Percentiles rank a stretch among this genome's conserved stretches.
Evolutionary conservation across 35 echinoderm and acorn worm genomes (phyloP).

Genomic region (Anneissia japonica): DNA sequence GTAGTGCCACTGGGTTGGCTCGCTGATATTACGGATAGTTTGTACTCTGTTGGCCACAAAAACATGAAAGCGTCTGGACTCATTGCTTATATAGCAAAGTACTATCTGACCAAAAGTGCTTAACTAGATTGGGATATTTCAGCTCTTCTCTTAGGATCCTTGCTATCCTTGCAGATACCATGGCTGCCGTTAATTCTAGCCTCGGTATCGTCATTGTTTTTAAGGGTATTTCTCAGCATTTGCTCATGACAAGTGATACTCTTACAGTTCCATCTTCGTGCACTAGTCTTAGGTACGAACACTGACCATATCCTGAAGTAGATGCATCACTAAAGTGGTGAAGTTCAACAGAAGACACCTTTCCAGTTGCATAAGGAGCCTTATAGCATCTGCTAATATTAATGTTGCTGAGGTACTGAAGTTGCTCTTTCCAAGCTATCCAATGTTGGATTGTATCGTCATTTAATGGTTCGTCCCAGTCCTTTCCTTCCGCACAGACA

Average conservation of each 20-base stretch:
- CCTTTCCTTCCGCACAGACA: neutral
- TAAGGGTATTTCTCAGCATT: constrained; percentile 41
- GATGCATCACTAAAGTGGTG: constrained; percentile 80
- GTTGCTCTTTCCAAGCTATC: neutral
- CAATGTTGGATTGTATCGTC: neutral
- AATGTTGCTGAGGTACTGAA: neutral
- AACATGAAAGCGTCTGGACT: constrained; percentile 42
- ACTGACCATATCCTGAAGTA: constrained; percentile 44
- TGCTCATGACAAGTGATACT: constrained; percentile 38
- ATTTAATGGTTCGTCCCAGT: constrained; percentile 37
- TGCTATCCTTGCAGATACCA: constrained; percentile 27
- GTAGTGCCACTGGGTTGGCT: constrained; percentile 47
- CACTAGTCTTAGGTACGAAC: constrained; percentile 42
- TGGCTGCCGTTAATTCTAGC: constrained; percentile 47
- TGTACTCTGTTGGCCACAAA: constrained; percentile 56
- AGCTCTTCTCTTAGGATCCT: neutral
- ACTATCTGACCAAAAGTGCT: constrained; percentile 61
- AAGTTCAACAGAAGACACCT: constrained; percentile 21
- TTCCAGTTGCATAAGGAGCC: too few species aligned
- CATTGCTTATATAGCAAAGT: constrained; percentile 55
- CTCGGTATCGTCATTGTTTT: constrained; percentile 52
- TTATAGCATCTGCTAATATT: constrained; percentile 50
- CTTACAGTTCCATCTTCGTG: constrained; percentile 26
- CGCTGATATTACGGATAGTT: constrained; percentile 16
- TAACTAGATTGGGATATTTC: neutral